Evolutionary conservation across 2,797 vertebrate genomes (phyloP).

Genomic region (Megaceryle alcyon): DNA sequence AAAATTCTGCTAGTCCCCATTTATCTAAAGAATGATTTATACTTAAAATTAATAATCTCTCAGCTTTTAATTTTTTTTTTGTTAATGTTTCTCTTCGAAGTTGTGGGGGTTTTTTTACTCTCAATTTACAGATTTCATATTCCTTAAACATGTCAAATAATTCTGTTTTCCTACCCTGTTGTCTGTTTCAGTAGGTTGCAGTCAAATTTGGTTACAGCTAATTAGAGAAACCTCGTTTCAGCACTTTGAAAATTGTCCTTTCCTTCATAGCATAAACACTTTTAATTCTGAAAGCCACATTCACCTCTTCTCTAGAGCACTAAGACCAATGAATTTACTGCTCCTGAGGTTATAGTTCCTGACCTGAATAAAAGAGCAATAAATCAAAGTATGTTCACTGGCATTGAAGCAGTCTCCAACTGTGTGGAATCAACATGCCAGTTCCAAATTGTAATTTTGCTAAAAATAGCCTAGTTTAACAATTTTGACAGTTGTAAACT

Average conservation of each 20-base stretch:
- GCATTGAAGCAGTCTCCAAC: slow-evolving; percentile 39
- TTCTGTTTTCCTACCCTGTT: not conserved
- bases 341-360: slow-evolving; percentile 50
- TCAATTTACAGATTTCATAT: slow-evolving; percentile 21
- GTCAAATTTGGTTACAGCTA: slow-evolving; percentile 44
- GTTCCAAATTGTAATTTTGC: slow-evolving; percentile 52
- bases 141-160: not conserved
- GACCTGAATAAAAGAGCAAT: slow-evolving; percentile 68
- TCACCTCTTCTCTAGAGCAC: slow-evolving; percentile 18
- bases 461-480: slow-evolving; percentile 61
- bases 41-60: not conserved
- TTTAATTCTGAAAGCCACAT: slow-evolving; percentile 43
- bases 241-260: slow-evolving; percentile 8
- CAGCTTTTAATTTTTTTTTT: not conserved
- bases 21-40: not conserved
- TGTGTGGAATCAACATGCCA: slow-evolving; percentile 50
- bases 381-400: slow-evolving; percentile 62
- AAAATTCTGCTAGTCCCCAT: not conserved
- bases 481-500: slow-evolving; percentile 54
- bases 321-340: slow-evolving; percentile 22
- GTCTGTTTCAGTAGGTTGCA: slow-evolving; percentile 29
- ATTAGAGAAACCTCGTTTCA: slow-evolving; percentile 39
- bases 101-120: not conserved
- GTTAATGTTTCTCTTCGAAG: not conserved
- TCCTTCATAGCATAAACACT: not conserved